These are phyloP conservation scores for Axea sp. DNA, from an alignment of 2,888 invertebrate species.

Conservation along the genomic window DNA sequence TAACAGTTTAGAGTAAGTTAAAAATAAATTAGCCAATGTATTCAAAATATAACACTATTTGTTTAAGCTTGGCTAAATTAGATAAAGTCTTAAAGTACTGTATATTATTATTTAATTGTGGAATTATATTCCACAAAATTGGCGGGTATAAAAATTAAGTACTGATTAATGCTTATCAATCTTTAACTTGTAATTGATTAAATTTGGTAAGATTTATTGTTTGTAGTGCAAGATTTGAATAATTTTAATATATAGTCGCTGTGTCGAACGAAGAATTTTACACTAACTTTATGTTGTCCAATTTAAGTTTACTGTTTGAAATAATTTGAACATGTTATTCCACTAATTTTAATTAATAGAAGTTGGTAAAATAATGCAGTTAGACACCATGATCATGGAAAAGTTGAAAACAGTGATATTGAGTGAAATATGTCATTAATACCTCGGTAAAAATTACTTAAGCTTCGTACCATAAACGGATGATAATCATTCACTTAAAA, in stretches of 20 bases:
- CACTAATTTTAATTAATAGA: slow-evolving; percentile 40
- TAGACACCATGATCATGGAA: slow-evolving; percentile 30
- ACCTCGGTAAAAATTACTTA: slow-evolving; percentile 21
- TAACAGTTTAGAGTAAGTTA: too few species aligned
- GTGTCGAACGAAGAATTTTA: slow-evolving; percentile 3
- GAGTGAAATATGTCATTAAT: slow-evolving; percentile 38
- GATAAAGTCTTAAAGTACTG: too few species aligned
- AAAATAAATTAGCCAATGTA: too few species aligned
- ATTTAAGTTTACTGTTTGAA: slow-evolving; percentile 25
- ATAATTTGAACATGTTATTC: slow-evolving; percentile 36
- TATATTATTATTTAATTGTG: too few species aligned
- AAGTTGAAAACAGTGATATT: slow-evolving; percentile 27
- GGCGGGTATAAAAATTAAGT: too few species aligned
- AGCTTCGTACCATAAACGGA: slow-evolving; percentile 21
- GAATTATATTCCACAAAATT: too few species aligned
- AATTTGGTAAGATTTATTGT: slow-evolving; percentile 21
- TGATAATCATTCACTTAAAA: slow-evolving; percentile 27
- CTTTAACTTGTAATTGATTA: slow-evolving; percentile 2
- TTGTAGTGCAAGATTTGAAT: not conserved
- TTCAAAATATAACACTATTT: too few species aligned
- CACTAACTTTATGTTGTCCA: slow-evolving; percentile 28
- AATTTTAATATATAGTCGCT: slow-evolving; percentile 18
- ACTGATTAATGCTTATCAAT: not conserved
- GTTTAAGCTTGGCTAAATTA: too few species aligned
- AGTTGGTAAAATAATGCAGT: slow-evolving; percentile 38